Evolutionary conservation across 2,113 vertebrate genomes (phyloP).

Genomic region (Phalacrocorax pelagicus): DNA sequence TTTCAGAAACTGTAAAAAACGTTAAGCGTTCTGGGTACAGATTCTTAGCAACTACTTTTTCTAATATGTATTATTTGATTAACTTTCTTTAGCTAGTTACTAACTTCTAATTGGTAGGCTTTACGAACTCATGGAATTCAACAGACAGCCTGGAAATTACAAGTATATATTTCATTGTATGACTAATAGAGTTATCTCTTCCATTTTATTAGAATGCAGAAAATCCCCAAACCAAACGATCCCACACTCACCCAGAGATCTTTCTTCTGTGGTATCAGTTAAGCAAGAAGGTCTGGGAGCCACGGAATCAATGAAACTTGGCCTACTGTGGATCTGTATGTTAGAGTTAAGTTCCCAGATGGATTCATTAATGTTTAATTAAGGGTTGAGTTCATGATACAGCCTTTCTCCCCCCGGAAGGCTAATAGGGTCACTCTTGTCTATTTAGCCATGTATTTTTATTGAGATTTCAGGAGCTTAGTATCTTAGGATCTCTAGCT

Average conservation of each 20-base stretch:
- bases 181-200: not conserved
- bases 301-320: not conserved
- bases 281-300: not conserved
- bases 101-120: not conserved
- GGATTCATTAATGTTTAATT: conserved; percentile 49
- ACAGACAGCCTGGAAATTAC: not conserved
- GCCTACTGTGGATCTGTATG: not conserved
- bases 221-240: not conserved
- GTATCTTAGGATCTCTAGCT: conserved; percentile 23
- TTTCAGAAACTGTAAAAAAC: not conserved
- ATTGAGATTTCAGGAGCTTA: conserved; percentile 30
- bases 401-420: conserved; percentile 15
- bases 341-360: not conserved
- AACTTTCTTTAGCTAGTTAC: not conserved
- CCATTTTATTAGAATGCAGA: not conserved
- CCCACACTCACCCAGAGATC: not conserved
- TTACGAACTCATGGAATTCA: not conserved
- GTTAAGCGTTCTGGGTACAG: not conserved
- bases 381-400: conserved; percentile 20
- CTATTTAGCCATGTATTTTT: conserved; percentile 8
- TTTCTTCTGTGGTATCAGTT: not conserved
- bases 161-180: not conserved
- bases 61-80: not conserved
- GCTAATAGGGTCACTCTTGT: conserved; percentile 38
- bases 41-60: not conserved